phyloP scores from a whole-genome alignment of 2,888 invertebrate species.

The Charanyca ferruginea region DNA sequence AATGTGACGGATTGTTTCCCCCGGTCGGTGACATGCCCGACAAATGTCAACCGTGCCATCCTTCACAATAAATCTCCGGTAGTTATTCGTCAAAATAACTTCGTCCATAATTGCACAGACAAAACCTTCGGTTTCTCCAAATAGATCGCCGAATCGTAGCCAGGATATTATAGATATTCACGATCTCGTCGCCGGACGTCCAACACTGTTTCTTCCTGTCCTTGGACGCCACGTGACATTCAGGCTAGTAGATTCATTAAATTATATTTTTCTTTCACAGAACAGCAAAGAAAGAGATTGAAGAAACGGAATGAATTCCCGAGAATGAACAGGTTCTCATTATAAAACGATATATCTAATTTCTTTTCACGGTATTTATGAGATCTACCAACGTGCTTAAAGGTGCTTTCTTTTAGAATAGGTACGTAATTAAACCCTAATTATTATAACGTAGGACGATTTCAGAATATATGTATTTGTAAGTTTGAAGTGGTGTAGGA shows the following conservation, averaged over 20 bases:
- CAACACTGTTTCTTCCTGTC: no score
- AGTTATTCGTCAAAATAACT: no score
- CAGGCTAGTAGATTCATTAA: neutral
- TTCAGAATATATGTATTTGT: slow-evolving; percentile 44
- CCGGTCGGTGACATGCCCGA: no score
- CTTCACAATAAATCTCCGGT: no score
- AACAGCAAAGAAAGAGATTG: slow-evolving; percentile 62
- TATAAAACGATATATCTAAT: slow-evolving; percentile 40
- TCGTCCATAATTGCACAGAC: no score
- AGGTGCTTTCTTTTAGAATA: slow-evolving; percentile 43
- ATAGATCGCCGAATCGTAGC: no score
- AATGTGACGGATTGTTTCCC: no score
- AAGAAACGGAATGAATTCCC: slow-evolving; percentile 66
- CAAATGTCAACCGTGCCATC: no score
- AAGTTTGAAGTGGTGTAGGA: slow-evolving; percentile 39
- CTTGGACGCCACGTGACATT: no score
- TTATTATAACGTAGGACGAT: neutral
- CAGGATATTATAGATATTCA: no score
- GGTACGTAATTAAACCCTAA: slow-evolving; percentile 30
- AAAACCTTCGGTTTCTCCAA: no score
- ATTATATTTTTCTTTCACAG: slow-evolving; percentile 55
- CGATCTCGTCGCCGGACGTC: no score
- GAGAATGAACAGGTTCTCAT: slow-evolving; percentile 66
- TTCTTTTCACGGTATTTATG: neutral
- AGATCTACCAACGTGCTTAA: slow-evolving; percentile 47